phyloP scores from a whole-genome alignment of 1,140 invertebrate species.

The Chionoecetes opilio region DNA sequence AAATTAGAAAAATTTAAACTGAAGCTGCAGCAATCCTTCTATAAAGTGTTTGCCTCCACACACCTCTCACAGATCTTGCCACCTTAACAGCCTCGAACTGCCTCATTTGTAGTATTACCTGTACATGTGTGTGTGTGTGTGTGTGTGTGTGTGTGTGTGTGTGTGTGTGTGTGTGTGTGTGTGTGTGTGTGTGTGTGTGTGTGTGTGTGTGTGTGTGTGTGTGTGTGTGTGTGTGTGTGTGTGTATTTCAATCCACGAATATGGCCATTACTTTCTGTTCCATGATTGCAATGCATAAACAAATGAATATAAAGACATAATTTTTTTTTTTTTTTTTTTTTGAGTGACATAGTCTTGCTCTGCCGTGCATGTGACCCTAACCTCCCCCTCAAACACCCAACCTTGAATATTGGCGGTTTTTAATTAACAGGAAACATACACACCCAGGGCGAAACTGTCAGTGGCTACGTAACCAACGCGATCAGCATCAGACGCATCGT shows the following conservation, averaged over 20 bases:
- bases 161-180: not conserved
- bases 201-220: not conserved
- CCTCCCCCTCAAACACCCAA: too few relatives aligned
- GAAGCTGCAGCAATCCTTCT: not conserved
- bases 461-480: too few relatives aligned
- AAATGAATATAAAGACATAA: not conserved
- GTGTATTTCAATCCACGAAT: too few relatives aligned
- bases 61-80: too few relatives aligned
- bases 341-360: not conserved
- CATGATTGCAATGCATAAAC: not conserved
- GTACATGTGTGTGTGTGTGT: not conserved
- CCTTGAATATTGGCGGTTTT: not conserved
- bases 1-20: not conserved
- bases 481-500: too few relatives aligned
- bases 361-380: not conserved
- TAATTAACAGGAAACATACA: not conserved
- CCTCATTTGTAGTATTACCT: not conserved
- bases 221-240: not conserved
- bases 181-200: not conserved
- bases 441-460: not conserved
- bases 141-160: not conserved
- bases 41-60: not conserved
- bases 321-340: too few relatives aligned
- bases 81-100: not conserved
- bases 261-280: too few relatives aligned